These are phyloP conservation scores for Chrysogorgia sp. DNA, from an alignment of 92 coral and sea anemone species.

Conservation along the genomic window DNA sequence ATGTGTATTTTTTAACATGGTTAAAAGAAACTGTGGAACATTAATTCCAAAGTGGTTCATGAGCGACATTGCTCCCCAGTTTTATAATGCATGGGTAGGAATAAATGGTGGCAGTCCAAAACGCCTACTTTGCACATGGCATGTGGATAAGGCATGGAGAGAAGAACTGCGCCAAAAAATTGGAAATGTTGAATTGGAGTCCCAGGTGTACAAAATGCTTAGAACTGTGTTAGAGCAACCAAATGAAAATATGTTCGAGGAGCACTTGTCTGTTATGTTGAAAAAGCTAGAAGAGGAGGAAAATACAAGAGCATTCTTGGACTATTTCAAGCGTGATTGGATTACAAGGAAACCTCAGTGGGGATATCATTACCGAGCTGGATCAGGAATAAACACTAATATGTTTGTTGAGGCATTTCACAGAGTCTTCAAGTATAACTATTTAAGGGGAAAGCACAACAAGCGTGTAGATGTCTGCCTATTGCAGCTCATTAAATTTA, in stretches of 20 bases:
- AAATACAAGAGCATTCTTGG: neutral
- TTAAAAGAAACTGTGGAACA: constrained; percentile 58
- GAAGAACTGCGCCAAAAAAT: constrained; percentile 38
- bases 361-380: neutral
- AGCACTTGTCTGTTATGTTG: constrained; percentile 6
- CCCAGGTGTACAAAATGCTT: constrained; percentile 45
- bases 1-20: constrained; percentile 48
- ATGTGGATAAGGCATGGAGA: too few species aligned
- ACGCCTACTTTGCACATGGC: constrained; percentile 45
- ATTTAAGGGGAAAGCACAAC: constrained; percentile 6
- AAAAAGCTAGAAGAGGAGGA: constrained; percentile 2
- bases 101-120: constrained; percentile 51
- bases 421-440: constrained; percentile 7
- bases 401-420: constrained; percentile 19
- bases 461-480: constrained; percentile 13
- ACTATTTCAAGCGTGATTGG: constrained; percentile 6
- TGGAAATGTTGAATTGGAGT: constrained; percentile 24
- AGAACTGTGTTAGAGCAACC: constrained; percentile 45
- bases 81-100: constrained; percentile 63
- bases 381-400: neutral
- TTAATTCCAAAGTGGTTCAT: constrained; percentile 50
- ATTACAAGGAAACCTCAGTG: neutral
- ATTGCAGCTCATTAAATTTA: neutral
- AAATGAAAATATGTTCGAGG: constrained; percentile 30
- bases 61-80: constrained; percentile 62